Conservation (phyloP, 2,797 vertebrate genomes). For the Poliocrania exsul region DNA sequence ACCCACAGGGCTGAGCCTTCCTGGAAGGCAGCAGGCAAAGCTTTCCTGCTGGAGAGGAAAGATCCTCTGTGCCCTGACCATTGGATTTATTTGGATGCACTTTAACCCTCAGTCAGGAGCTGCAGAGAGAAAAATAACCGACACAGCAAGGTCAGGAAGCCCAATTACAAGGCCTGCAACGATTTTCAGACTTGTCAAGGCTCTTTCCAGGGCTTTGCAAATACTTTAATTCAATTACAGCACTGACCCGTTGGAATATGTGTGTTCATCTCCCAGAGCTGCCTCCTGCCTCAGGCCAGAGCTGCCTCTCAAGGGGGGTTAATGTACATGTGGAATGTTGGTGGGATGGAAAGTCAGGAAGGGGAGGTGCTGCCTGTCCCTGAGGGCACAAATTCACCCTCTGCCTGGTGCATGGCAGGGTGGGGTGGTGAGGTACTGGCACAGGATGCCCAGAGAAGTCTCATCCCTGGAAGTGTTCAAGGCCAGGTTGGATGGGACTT, state of each 20-base stretch:
- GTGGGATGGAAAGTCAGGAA: not conserved
- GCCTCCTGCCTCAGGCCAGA: not conserved
- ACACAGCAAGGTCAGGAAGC: not conserved
- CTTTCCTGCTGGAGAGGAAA: not conserved
- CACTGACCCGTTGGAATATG: slow-evolving; percentile 11
- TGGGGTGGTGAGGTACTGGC: not conserved
- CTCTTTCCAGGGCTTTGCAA: slow-evolving; percentile 4
- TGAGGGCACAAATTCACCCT: not conserved
- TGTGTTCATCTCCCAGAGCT: not conserved
- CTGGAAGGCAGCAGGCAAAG: not conserved
- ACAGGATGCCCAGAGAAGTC: accelerated
- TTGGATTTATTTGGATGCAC: not conserved
- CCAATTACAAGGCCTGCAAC: not conserved
- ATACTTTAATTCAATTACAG: slow-evolving; percentile 43
- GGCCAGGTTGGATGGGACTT: accelerated
- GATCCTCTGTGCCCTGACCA: not conserved
- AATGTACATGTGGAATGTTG: not conserved
- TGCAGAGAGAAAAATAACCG: not conserved
- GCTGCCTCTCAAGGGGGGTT: not conserved
- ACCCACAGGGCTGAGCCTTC: not conserved
- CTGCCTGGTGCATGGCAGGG: not conserved
- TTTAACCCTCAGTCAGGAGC: not conserved
- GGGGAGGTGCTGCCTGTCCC: not conserved
- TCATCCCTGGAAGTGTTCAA: not conserved
- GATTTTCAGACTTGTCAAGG: slow-evolving; percentile 23